A percentile compares a stretch with the other conserved stretches of the same genome.
These are phyloP conservation scores for Merodon equestris DNA, from an alignment of 2,888 invertebrate species.

Conservation along the genomic window DNA sequence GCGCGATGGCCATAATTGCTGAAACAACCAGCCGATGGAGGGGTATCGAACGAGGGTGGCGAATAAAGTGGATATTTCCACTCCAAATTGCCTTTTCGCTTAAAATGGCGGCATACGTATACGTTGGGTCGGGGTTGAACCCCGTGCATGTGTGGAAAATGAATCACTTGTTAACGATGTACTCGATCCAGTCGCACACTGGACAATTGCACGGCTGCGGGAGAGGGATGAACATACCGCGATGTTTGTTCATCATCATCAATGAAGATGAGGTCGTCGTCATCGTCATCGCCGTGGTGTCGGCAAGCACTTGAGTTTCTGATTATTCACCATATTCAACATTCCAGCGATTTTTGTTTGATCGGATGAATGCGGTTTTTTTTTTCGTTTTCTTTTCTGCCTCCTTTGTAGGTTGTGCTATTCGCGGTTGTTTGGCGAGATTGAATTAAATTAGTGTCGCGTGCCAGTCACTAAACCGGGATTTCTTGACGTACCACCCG, in stretches of 20 bases:
- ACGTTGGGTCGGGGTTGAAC: constrained; percentile 16
- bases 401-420: no score
- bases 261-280: constrained; percentile 18
- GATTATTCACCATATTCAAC: constrained; percentile 51
- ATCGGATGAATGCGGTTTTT: constrained; percentile 33
- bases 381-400: constrained; percentile 15
- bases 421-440: no score
- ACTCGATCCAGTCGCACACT: constrained; percentile 12
- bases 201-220: background rate
- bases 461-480: constrained; percentile 26
- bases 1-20: no score
- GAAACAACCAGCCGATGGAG: no score
- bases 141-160: constrained; percentile 32
- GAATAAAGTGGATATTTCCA: no score
- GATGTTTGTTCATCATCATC: constrained; percentile 23
- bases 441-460: constrained; percentile 39
- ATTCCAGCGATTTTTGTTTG: constrained; percentile 50
- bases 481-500: background rate
- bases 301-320: constrained; percentile 45
- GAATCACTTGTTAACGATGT: constrained; percentile 43
- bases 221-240: constrained; percentile 34
- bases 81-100: constrained; percentile 24
- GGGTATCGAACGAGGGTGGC: no score
- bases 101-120: constrained; percentile 61
- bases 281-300: constrained; percentile 34